A percentile compares a stretch with the other conserved stretches of the same genome.
phyloP scores from a whole-genome alignment of 2,113 vertebrate species.

The Neotoma lepida region DNA sequence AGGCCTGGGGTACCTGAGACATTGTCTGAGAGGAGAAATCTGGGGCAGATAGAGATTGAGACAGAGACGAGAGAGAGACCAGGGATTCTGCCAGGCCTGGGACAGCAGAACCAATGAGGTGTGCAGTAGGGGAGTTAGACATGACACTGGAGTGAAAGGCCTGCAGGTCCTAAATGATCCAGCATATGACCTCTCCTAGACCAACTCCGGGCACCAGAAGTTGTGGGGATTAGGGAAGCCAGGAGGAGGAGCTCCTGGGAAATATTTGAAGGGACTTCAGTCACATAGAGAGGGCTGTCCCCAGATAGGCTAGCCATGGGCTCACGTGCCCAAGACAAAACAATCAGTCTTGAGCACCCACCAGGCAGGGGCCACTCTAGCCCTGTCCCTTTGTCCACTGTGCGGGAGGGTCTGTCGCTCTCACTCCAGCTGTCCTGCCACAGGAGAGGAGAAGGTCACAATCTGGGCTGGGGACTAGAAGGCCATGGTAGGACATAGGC shows the following conservation, averaged over 20 bases:
- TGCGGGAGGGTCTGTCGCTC: not conserved
- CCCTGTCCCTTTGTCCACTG: not conserved
- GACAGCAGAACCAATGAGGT: not conserved
- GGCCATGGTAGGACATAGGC: not conserved
- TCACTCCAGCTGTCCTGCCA: not conserved
- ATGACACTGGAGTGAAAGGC: not conserved
- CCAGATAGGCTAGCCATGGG: not conserved
- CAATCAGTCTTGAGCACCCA: not conserved
- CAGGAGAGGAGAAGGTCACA: not conserved
- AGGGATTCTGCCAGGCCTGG: not conserved
- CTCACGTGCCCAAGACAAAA: not conserved
- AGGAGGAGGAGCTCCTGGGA: not conserved
- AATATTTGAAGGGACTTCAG: not conserved
- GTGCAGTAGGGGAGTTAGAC: not conserved
- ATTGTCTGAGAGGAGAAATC: not conserved
- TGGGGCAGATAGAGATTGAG: not conserved
- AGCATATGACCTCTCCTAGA: not conserved
- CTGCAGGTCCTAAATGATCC: not conserved
- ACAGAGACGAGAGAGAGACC: not conserved
- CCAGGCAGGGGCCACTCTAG: not conserved
- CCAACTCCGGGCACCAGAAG: not conserved
- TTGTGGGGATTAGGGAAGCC: not conserved
- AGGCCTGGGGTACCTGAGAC: not conserved
- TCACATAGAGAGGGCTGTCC: not conserved
- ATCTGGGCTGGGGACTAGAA: not conserved